A percentile compares a stretch with the other conserved stretches of the same genome.
Conservation (phyloP, 2,888 invertebrate genomes). For the Morinoia aosen region DNA sequence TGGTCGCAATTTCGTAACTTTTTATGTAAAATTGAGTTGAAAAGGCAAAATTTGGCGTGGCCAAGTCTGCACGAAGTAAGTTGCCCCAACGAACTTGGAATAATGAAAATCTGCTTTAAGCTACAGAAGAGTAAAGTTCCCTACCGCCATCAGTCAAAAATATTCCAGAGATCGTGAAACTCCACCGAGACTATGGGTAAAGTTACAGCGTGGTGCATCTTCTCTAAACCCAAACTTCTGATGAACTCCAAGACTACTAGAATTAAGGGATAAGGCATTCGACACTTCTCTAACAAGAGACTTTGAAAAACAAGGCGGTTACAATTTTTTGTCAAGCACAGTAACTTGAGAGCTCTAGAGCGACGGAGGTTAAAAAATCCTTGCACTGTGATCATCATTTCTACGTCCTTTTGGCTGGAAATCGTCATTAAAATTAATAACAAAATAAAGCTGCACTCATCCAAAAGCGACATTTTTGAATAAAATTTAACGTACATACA, state of each 20-base stretch:
- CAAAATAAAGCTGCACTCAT: neutral
- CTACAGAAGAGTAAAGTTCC: neutral
- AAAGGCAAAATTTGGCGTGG: neutral
- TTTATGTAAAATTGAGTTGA: neutral
- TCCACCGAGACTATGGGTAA: neutral
- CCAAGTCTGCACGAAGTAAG: neutral
- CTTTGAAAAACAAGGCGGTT: neutral
- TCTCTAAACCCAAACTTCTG: neutral
- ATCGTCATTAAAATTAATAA: neutral
- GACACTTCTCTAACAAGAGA: neutral
- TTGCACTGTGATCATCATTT: neutral
- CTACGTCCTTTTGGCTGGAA: neutral
- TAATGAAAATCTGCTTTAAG: neutral
- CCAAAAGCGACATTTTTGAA: neutral
- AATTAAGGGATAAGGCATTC: constrained; percentile 17
- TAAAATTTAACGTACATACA: neutral
- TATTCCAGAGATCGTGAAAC: neutral
- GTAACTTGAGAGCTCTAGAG: neutral
- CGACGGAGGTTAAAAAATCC: neutral
- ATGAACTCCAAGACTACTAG: neutral
- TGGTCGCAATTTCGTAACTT: neutral
- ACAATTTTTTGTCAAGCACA: neutral
- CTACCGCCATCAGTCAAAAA: neutral
- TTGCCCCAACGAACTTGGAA: neutral
- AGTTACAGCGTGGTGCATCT: neutral